Percentiles rank a stretch among this genome's conserved stretches.
Evolutionary conservation across 1,140 invertebrate species (phyloP).

Genomic region (Drosophila ironensis): DNA sequence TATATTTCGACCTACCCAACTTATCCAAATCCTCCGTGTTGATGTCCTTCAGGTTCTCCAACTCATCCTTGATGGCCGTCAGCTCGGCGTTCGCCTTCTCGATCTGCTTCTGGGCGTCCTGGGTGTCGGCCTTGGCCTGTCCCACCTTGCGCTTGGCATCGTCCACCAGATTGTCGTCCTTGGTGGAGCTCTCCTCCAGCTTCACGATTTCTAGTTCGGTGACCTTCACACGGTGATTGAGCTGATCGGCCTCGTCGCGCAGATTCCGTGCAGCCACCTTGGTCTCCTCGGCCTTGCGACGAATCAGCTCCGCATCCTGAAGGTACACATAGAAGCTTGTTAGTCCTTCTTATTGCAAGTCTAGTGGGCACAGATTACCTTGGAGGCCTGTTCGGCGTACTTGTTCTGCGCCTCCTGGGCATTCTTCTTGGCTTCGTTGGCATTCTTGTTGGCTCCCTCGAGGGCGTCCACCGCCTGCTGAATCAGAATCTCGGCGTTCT

Average conservation of each 20-base stretch:
- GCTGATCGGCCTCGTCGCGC: slow-evolving; percentile 89
- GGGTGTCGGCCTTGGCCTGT: slow-evolving; percentile 91
- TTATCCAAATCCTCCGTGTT: slow-evolving; percentile 87
- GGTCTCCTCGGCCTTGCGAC: slow-evolving; percentile 88
- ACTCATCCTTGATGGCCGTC: slow-evolving; percentile 89
- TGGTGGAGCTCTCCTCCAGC: slow-evolving; percentile 88
- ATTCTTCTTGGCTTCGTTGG: slow-evolving; percentile 88
- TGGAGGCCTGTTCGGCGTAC: slow-evolving; percentile 87
- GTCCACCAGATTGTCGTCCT: slow-evolving; percentile 88
- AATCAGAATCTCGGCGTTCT: slow-evolving; percentile 84
- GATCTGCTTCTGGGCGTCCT: slow-evolving; percentile 90
- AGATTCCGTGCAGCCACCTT: slow-evolving; percentile 89
- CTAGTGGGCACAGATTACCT: slow-evolving; percentile 84
- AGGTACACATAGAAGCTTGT: too few species aligned
- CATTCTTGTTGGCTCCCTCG: slow-evolving; percentile 89
- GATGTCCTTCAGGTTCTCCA: slow-evolving; percentile 90
- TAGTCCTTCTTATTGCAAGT: neutral
- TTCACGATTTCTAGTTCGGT: slow-evolving; percentile 88
- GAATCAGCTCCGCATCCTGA: slow-evolving; percentile 88
- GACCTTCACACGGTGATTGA: slow-evolving; percentile 87
- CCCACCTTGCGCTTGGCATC: slow-evolving; percentile 91
- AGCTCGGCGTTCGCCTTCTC: slow-evolving; percentile 90
- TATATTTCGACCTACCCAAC: slow-evolving; percentile 83
- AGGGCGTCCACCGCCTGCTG: slow-evolving; percentile 86
- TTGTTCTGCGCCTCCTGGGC: slow-evolving; percentile 90